Evolutionary conservation across 2,113 vertebrate genomes (phyloP), one percentile per base, ranked within the genome.

Genomic region (Lucifuga dentata): DNA sequence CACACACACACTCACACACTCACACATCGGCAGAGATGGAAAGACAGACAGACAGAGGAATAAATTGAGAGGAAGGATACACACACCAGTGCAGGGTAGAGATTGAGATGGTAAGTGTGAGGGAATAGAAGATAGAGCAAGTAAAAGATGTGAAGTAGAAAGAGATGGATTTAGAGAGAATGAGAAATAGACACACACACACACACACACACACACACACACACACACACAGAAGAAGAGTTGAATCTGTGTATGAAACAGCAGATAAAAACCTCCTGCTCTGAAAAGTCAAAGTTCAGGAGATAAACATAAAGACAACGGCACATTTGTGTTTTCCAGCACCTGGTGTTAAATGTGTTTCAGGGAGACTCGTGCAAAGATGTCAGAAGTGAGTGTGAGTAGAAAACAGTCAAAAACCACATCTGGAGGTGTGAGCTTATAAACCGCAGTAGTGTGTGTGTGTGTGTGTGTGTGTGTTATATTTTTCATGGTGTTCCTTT

Each of bases 401-500:
- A 45, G 50, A 51, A 82, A 74, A 60, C 19, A 29, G 26, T 7
- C 26, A 29, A 7, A 3, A 29, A 3, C 3, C 46, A 56, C 73
- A 76, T 61, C 73, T 83, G 76, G 41, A 78, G 69, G 49, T 53
- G 46, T 4, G 11, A 73, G 72, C 35, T 50, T 73, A 73, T 60
- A 51, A 13, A 50, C n/a, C n/a, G n/a, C n/a, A n/a, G n/a, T n/a
- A n/a, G n/a, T n/a, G n/a, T n/a, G n/a, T n/a, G n/a, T n/a, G n/a
- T n/a, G n/a, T n/a, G n/a, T n/a, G n/a, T n/a, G n/a, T n/a, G n/a
- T n/a, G 41, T 53, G 56, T 78, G 85, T 85, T 86, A 81, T 83
- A 87, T 87, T 86, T 91, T 90, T 89, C 80, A 88, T 88, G 85
- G 57, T 48, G 61, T 78, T 85, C 85, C 80, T 90, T 86, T 90